Evolutionary conservation across 2,797 vertebrate species (phyloP), one percentile per base, ranked within the genome.

Genomic region (Rhodeus uyekii): DNA sequence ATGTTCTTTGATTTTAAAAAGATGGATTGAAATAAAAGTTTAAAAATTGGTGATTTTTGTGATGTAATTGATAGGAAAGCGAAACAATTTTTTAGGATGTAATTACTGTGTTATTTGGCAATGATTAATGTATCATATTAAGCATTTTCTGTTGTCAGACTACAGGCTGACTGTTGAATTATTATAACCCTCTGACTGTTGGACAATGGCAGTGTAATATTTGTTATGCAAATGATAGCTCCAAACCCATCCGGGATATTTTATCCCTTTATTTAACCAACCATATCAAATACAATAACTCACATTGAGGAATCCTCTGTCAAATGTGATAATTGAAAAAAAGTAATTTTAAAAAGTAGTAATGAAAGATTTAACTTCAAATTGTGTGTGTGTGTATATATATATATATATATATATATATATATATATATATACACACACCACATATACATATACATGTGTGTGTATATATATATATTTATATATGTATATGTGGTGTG

Each of bases 191-290:
- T 61, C 42, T 73, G 69, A 24, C 44, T 80, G 78, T 48, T 13
- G 16, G 24, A 68, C 29, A 68, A 42, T 42, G 65, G 79, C 79
- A 53, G 55, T 9, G n/a, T 48, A 36, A 63, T 42, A 81, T 81
- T 81, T 81, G 79, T 69, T 42, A 81, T 73, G 79, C 79, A 81
- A 81, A 81, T 73, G 8, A 73, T 38, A 29, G 36, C 32, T 71
- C 42, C 9, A 71, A 58, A 61, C 68, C n/a, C 53, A 48, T 73
- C 68, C 18, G n/a, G 29, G 58, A 73, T 63, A 61, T 46, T 19
- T 64, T 63, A 73, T 46, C 8, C 71, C 22, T 50, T 50, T 44
- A 27, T 81, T 81, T 81, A 81, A 81, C 46, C 24, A 61, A 55
- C 71, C 80, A 42, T 55, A 39, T 55, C 71, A 67, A 53, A 44